Percentiles rank a stretch among this genome's conserved stretches.
phyloP scores from a whole-genome alignment of 2,888 invertebrate genomes.

The Allophyes oxyacanthae region DNA sequence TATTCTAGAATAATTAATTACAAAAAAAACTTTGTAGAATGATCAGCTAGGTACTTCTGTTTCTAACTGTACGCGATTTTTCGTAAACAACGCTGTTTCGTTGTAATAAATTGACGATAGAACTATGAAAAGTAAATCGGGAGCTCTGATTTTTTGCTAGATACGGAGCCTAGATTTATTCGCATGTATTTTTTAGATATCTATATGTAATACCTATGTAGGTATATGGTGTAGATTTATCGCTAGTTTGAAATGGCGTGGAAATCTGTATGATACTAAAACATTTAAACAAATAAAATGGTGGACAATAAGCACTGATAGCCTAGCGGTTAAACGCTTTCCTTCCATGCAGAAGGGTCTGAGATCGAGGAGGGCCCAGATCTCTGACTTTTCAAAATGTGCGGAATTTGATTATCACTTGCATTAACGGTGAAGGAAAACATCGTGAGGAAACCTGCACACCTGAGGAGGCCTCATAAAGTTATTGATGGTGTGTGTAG shows the following conservation, averaged over 20 bases:
- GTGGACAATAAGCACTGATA: constrained; percentile 18
- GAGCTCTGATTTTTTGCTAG: constrained; percentile 6
- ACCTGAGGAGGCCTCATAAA: too few species aligned
- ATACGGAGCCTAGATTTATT: constrained; percentile 22
- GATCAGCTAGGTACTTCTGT: too few species aligned
- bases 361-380: too few species aligned
- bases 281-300: constrained; percentile 25
- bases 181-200: constrained; percentile 9
- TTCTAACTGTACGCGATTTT: not conserved
- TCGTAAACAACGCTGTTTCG: not conserved
- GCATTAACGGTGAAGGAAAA: too few species aligned
- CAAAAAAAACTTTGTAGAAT: too few species aligned
- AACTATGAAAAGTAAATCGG: constrained; percentile 20
- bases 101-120: constrained; percentile 25
- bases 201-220: not conserved
- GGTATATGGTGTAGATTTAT: constrained; percentile 15
- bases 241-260: constrained; percentile 18
- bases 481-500: too few species aligned
- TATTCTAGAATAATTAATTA: too few species aligned
- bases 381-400: too few species aligned
- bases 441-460: too few species aligned
- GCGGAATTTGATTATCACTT: too few species aligned
- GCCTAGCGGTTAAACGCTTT: too few species aligned
- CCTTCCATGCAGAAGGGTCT: too few species aligned
- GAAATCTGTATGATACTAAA: constrained; percentile 35